These are phyloP conservation scores for Adelges cooleyi DNA, from an alignment of 1,140 invertebrate species.

Conservation along the genomic window DNA sequence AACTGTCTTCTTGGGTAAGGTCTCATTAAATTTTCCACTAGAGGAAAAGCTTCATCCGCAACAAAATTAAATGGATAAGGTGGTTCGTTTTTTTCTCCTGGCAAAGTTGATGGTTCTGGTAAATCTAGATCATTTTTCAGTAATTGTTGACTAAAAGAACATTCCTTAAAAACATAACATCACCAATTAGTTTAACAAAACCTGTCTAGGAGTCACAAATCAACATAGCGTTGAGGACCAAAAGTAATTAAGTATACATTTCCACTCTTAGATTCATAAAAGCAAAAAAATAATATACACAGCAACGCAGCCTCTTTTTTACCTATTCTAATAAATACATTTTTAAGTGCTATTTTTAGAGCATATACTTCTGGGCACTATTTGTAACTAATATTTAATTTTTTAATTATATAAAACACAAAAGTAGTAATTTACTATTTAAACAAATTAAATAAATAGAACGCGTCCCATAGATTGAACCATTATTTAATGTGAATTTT, in stretches of 20 bases:
- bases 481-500: no score
- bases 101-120: neutral
- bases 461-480: no score
- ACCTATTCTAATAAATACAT: no score
- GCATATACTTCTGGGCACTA: no score
- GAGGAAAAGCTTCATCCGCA: conserved; percentile 40
- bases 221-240: neutral
- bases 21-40: conserved; percentile 36
- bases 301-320: no score
- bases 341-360: no score
- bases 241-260: neutral
- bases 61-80: conserved; percentile 13
- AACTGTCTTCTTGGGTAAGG: conserved; percentile 32
- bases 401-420: no score
- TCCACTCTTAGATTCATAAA: neutral
- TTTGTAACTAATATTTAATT: no score
- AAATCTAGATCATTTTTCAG: neutral
- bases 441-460: no score
- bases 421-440: no score
- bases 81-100: neutral
- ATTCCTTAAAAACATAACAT: conserved; percentile 21
- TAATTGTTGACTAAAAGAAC: conserved; percentile 9
- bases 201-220: no score
- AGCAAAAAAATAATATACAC: neutral
- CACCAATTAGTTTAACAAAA: no score